A percentile compares a stretch with the other conserved stretches of the same genome.
These are phyloP conservation scores for Poeciliopsis prolifica DNA, from an alignment of 2,113 vertebrate species.

Conservation along the genomic window DNA sequence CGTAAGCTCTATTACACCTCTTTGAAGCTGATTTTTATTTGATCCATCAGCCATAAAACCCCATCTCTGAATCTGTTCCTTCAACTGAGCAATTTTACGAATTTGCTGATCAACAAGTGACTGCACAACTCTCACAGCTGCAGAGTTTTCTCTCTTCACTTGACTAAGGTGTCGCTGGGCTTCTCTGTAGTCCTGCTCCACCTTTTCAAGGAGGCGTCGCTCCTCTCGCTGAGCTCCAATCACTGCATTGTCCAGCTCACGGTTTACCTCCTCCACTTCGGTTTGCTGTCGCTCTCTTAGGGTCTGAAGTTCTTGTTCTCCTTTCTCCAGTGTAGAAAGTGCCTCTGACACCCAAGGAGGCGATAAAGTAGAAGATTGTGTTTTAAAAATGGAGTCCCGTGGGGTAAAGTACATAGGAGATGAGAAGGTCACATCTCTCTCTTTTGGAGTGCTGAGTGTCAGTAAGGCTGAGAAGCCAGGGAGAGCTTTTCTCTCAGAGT, in stretches of 20 bases:
- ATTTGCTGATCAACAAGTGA: conserved; percentile 75
- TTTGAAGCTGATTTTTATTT: conserved; percentile 75
- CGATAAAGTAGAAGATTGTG: conserved; percentile 42
- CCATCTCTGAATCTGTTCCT: conserved; percentile 75
- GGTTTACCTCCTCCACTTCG: conserved; percentile 72
- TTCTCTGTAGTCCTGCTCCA: conserved; percentile 74
- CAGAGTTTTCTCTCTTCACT: conserved; percentile 76
- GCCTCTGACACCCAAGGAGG: conserved; percentile 74
- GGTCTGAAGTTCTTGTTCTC: conserved; percentile 67
- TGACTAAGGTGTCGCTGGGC: conserved; percentile 70
- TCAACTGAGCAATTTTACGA: conserved; percentile 70
- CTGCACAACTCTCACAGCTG: conserved; percentile 69
- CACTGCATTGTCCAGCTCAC: conserved; percentile 70
- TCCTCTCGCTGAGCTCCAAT: conserved; percentile 76
- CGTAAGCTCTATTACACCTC: conserved; percentile 70
- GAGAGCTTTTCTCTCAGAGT: conserved; percentile 70
- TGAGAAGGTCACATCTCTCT: conserved; percentile 40
- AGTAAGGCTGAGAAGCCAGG: conserved; percentile 71
- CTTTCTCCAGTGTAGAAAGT: conserved; percentile 68
- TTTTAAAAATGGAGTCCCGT: conserved; percentile 52
- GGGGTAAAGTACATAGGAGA: conserved; percentile 35
- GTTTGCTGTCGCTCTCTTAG: conserved; percentile 70
- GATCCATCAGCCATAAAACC: conserved; percentile 62
- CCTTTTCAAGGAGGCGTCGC: conserved; percentile 70
- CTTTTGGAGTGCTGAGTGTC: conserved; percentile 53